Base-by-base conservation (phyloP, 2,113 vertebrate genomes). In the Sceloporus tristichus region DNA sequence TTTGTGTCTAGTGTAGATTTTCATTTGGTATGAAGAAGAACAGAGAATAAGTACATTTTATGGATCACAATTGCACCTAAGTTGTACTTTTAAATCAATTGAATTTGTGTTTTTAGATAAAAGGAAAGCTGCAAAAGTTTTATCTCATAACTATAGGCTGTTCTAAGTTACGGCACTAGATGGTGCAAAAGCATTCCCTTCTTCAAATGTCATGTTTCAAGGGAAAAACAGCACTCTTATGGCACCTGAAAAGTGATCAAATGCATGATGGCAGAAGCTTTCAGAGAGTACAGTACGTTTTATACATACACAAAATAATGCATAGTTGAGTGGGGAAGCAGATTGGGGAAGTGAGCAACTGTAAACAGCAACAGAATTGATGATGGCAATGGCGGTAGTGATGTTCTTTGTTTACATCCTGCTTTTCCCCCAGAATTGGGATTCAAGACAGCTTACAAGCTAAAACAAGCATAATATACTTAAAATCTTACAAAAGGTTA, bases 161-260 rank as follows among this genome's bases (percentile, higher is more conserved):
- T 86, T 92, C 92, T 77, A 75, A 2, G 3, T 56, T 78, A 0
- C 3, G 19, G 79, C 95, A 95, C 96, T 94, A 97, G 97, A 95
- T 97, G 97, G 97, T 95, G 94, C 59, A 0, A 95, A 93, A 96
- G 91, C 66, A 94, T 94, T 93, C 92, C 85, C 86, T 76, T 85
- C 71, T 88, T 66, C 59, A 54, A 4, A 9, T 48, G 6, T 29
- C 5, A 14, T 73, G 9, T 11, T 65, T 87, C 5, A 29, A 4
- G 0, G 2, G 27, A 48, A 27, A 29, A 16, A 66, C 34, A 42
- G 4, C 5, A 77, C 25, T 23, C 5, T 40, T 14, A n/a, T 13
- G 13, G n/a, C 71, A 65, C 0, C 16, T 74, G 14, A 74, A 74
- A 34, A 4, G 1, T 4, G 6, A 75, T 9, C 73, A 38, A 7